Base-by-base conservation (phyloP, 2,113 vertebrate species). In the Alexandromys fortis region DNA sequence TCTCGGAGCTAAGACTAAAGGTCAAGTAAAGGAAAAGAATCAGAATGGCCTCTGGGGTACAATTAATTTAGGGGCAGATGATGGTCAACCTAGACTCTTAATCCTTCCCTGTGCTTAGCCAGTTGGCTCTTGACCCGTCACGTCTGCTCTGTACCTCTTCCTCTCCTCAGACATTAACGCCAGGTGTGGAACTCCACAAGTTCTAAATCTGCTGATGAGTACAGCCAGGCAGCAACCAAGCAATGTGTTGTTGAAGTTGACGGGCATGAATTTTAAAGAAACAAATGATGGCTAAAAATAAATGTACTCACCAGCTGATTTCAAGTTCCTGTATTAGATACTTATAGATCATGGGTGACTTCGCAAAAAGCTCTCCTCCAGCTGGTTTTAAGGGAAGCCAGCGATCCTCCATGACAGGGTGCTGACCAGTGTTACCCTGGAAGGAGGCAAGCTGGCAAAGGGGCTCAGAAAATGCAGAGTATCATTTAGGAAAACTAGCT, bases 311-410 rank as follows among this genome's bases (percentile, higher is more conserved):
- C 72, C 61, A 72, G 63, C 65, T 49, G 72, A n/a, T 68, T 81
- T 45, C 28, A 92, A 70, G 47, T 79, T 91, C 78, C 83, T n/a
- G 0, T 28, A 70, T n/a, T 75, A 86, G 86, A 58, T 72, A 38
- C 22, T 86, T 55, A 78, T 17, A 58, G 76, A 38, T 78, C 86
- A 49, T 86, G 58, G 35, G 45, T 90, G 65, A 91, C 78, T 65
- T 96, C 52, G 65, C 30, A 83, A 63, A 91, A 91, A 91, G 58
- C 67, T 67, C 12, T 47, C 19, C 26, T 47, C 68, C 79, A 81
- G 95, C 85, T 79, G 72, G 67, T 94, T 95, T 26, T 76, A 45
- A 95, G 79, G 35, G 78, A 89, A 55, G n/a, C 91, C 77, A 82
- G 42, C 86, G 78, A 94, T 83, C 82, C 55, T 90, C 94, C 35